phyloP scores from a whole-genome alignment of 2,113 vertebrate species.

The Ceyx margarethae region DNA sequence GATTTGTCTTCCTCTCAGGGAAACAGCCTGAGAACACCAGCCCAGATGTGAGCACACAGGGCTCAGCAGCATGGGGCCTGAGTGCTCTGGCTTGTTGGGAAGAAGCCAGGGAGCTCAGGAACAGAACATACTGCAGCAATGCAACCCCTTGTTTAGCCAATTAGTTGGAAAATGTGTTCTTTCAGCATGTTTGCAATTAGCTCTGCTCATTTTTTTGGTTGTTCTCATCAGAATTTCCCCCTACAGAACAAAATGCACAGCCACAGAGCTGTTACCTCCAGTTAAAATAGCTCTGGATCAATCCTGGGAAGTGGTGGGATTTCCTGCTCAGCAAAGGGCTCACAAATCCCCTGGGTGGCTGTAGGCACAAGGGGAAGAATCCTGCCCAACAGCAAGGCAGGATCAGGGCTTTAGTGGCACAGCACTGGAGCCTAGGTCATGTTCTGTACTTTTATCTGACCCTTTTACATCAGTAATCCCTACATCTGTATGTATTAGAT shows the following conservation, averaged over 20 bases:
- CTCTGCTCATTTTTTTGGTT: background rate
- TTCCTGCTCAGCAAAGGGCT: slow-evolving; percentile 40
- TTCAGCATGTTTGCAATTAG: no score
- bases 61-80: no score
- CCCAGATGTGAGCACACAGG: no score
- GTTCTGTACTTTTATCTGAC: background rate
- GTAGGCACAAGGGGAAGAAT: background rate
- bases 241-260: background rate
- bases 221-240: slow-evolving; percentile 39
- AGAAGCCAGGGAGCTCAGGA: no score
- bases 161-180: no score
- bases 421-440: background rate
- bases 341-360: slow-evolving; percentile 17
- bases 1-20: no score
- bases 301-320: slow-evolving; percentile 32
- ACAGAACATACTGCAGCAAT: no score
- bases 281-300: slow-evolving; percentile 39
- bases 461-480: background rate
- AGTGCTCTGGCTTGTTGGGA: no score
- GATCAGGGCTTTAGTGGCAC: background rate
- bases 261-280: slow-evolving; percentile 6
- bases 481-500: background rate
- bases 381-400: background rate
- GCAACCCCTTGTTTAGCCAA: no score
- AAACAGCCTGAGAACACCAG: no score